Base-by-base conservation (phyloP, 1,140 invertebrate genomes). In the Chelonus insularis region DNA sequence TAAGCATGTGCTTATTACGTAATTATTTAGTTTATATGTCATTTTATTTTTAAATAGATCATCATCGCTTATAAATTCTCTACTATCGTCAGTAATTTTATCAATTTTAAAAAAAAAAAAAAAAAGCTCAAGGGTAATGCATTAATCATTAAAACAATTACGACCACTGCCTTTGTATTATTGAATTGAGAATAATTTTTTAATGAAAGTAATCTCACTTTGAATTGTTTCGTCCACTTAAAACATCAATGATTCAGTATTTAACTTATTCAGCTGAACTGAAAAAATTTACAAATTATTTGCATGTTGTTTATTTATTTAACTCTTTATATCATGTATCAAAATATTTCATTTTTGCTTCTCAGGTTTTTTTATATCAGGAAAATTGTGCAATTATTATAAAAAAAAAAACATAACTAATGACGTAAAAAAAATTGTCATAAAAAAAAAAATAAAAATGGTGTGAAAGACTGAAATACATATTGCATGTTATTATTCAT, bases 81-180 rank as follows among this genome's bases (percentile, higher is more conserved):
- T 16, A 21, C 16, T 20, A 20, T 45, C 4, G 16, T 45, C n/a
- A n/a, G 18, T 9, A 8, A 51, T 20, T 25, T 20, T 9, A 51
- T 32, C 11, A 32, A 6, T 51, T 34, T 29, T 51, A n/a, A n/a
- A n/a, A n/a, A n/a, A n/a, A 12, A 25, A 25, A 23, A 25, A 29
- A 7, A 7, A 16, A 25, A 48, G 45, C 45, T 45, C 43, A 47
- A 43, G 29, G 18, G 47, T 48, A 39, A 36, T 41, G 9, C n/a
- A 55, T 57, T 11, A 45, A 20, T 45, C 20, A 45, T 20, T 16
- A 45, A 45, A 57, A 18, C 29, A 57, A 57, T 58, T 34, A 57
- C 52, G 39, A 51, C 39, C 56, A 57, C 56, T 57, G 55, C 56
- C 52, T 62, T 12, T 18, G 12, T 48, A 29, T 32, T 11, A 45